These are phyloP conservation scores for Antheraea assamensis DNA, from an alignment of 2,888 invertebrate genomes.

Conservation along the genomic window DNA sequence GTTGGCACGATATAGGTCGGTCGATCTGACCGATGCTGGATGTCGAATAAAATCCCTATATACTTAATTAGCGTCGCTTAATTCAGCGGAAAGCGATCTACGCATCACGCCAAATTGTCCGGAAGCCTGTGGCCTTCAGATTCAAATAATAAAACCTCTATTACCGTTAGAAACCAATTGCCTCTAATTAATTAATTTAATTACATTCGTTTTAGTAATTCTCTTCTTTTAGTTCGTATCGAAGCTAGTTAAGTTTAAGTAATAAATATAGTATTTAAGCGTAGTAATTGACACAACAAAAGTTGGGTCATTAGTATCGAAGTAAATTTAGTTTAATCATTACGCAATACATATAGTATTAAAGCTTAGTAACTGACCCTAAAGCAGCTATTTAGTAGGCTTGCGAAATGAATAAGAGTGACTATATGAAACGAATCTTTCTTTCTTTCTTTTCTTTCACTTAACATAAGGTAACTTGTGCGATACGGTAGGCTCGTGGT, in stretches of 20 bases:
- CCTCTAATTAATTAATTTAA: neutral
- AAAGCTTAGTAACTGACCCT: too few relatives aligned
- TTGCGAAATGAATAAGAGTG: too few relatives aligned
- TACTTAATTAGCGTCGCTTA: conserved; percentile 23
- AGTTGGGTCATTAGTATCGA: too few relatives aligned
- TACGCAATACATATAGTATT: too few relatives aligned
- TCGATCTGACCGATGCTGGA: neutral
- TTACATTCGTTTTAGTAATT: neutral
- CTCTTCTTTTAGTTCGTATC: neutral
- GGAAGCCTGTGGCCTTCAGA: conserved; percentile 24
- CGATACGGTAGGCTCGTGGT: too few relatives aligned
- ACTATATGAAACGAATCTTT: too few relatives aligned
- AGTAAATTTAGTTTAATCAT: too few relatives aligned
- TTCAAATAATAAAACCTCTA: conserved; percentile 12
- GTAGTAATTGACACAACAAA: too few relatives aligned
- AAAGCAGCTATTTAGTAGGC: too few relatives aligned
- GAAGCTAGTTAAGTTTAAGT: neutral
- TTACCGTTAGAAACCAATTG: neutral
- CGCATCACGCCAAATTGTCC: conserved; percentile 31
- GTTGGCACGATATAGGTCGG: neutral
- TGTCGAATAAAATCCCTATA: conserved; percentile 14
- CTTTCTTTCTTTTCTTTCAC: too few relatives aligned
- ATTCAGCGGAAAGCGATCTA: conserved; percentile 23
- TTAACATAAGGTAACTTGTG: too few relatives aligned
- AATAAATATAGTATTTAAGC: too few relatives aligned